Conservation (phyloP, 2,888 invertebrate genomes). For the Rhyacophila evoluta region DNA sequence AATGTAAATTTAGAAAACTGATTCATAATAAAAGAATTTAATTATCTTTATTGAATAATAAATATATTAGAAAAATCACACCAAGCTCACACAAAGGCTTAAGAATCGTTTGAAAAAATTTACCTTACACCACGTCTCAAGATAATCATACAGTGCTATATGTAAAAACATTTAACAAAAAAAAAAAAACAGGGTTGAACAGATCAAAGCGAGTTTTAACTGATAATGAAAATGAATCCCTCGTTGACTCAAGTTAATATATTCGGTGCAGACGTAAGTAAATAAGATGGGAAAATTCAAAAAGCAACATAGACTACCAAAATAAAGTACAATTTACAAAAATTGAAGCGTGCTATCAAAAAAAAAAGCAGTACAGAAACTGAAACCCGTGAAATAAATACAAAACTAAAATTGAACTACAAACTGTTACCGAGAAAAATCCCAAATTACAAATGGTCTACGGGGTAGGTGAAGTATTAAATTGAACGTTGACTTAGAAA, state of each 20-base stretch:
- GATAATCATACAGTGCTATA: neutral
- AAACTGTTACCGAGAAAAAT: neutral
- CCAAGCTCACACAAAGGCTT: slow-evolving; percentile 26
- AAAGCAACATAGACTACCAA: neutral
- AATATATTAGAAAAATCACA: neutral
- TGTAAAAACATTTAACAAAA: slow-evolving; percentile 11
- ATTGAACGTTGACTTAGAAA: too few relatives aligned
- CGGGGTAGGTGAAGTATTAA: too few relatives aligned
- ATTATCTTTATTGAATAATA: neutral
- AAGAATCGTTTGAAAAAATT: neutral
- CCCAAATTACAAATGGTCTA: neutral
- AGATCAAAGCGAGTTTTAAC: slow-evolving; percentile 53
- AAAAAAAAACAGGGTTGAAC: slow-evolving; percentile 39
- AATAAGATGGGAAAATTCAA: neutral
- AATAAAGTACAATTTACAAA: neutral
- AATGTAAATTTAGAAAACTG: too few relatives aligned
- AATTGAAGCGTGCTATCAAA: neutral
- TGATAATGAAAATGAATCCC: neutral
- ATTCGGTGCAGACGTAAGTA: neutral
- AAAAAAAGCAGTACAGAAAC: neutral
- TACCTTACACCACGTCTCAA: neutral
- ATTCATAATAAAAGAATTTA: neutral
- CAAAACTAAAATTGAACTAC: too few relatives aligned
- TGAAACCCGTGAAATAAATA: too few relatives aligned
- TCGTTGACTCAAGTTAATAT: neutral